Conservation (phyloP, 1,140 invertebrate genomes). For the Cydia fagiglandana region DNA sequence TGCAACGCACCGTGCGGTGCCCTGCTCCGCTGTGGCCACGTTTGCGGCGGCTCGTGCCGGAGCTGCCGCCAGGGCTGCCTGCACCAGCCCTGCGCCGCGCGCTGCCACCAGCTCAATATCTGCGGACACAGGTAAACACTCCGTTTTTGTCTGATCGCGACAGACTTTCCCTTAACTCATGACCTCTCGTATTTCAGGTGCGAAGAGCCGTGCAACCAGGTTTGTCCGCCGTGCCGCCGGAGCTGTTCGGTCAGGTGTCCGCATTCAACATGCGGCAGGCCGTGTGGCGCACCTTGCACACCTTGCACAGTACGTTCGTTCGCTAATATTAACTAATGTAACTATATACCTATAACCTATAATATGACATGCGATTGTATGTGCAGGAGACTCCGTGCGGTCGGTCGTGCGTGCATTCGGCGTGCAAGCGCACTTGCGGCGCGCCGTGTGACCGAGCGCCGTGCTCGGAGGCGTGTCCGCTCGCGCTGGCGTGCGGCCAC, state of each 20-base stretch:
- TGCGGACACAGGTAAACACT: conserved; percentile 83
- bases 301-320: conserved; percentile 78
- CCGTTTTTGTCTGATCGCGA: too few species aligned
- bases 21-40: conserved; percentile 79
- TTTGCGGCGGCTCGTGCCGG: conserved; percentile 81
- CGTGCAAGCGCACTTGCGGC: conserved; percentile 80
- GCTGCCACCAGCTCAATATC: conserved; percentile 81
- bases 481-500: conserved; percentile 80
- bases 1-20: conserved; percentile 76
- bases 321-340: too few species aligned
- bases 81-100: conserved; percentile 81
- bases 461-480: conserved; percentile 79
- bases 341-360: too few species aligned
- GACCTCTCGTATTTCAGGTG: conserved; percentile 74
- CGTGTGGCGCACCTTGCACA: conserved; percentile 82
- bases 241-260: conserved; percentile 81
- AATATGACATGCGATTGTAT: too few species aligned
- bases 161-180: too few species aligned
- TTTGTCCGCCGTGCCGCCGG: conserved; percentile 82
- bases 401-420: conserved; percentile 78
- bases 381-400: conserved; percentile 64
- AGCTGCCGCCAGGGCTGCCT: conserved; percentile 82
- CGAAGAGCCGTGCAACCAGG: conserved; percentile 79
- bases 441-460: conserved; percentile 76
- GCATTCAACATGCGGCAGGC: conserved; percentile 79